A percentile compares a stretch with the other conserved stretches of the same genome.
phyloP scores from a whole-genome alignment of 2,888 invertebrate species.

The Agonopterix heracliana region DNA sequence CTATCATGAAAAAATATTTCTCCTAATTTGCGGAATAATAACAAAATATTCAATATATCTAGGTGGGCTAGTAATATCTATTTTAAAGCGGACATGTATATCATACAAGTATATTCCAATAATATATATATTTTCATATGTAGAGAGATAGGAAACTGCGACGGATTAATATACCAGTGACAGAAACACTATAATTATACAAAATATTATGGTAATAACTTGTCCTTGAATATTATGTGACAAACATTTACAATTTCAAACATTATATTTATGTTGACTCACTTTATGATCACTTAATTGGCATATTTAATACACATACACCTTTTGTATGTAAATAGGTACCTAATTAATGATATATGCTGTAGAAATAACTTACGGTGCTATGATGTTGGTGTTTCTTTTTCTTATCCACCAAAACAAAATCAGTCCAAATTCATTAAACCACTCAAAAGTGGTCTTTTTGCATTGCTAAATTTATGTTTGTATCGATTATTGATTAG shows the following conservation, averaged over 20 bases:
- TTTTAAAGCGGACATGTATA: conserved; percentile 47
- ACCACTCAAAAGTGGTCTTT: too few relatives aligned
- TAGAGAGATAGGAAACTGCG: conserved; percentile 33
- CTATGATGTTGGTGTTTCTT: too few relatives aligned
- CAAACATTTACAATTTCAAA: conserved; percentile 5
- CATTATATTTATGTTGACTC: conserved; percentile 1
- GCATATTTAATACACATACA: background rate
- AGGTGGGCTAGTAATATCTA: conserved; percentile 52
- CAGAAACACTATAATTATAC: conserved; percentile 26
- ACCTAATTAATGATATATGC: background rate
- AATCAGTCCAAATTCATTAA: background rate
- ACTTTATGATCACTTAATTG: conserved; percentile 1
- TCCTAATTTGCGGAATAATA: conserved; percentile 62
- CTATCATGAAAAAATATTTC: conserved; percentile 68
- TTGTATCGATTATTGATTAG: too few relatives aligned
- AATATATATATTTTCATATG: conserved; percentile 26
- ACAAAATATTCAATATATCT: conserved; percentile 54
- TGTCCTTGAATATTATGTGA: conserved; percentile 11
- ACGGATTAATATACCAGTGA: conserved; percentile 35
- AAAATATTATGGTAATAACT: conserved; percentile 24
- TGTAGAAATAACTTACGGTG: background rate
- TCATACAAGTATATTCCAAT: conserved; percentile 40
- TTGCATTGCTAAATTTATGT: too few relatives aligned
- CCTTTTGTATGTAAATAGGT: background rate
- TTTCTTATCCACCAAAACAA: too few relatives aligned